A percentile compares a stretch with the other conserved stretches of the same genome.
Evolutionary conservation across 2,113 vertebrate species (phyloP).

Genomic region (Lucifuga dentata): DNA sequence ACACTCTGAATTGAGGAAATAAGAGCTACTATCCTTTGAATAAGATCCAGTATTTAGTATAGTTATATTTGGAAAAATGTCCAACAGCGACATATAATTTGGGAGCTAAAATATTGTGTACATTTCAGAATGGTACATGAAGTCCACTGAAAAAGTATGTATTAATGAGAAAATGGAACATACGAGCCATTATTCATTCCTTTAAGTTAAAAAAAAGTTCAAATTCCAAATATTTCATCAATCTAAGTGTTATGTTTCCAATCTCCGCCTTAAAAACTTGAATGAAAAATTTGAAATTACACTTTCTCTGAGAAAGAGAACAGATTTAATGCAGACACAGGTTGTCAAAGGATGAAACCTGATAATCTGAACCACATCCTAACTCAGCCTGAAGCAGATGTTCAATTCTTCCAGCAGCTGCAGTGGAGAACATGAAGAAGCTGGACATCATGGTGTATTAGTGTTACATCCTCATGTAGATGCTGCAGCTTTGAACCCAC

Average conservation of each 20-base stretch:
- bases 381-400: constrained; percentile 68
- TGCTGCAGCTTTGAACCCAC: neutral
- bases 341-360: no score
- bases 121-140: no score
- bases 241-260: neutral
- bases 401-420: constrained; percentile 68
- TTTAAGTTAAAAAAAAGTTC: no score
- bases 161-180: constrained; percentile 32
- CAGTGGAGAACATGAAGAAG: constrained; percentile 60
- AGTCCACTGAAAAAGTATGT: neutral
- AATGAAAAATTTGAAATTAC: constrained; percentile 15
- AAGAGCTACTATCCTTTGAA: constrained; percentile 17
- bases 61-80: neutral
- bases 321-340: constrained; percentile 6
- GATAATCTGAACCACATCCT: constrained; percentile 18
- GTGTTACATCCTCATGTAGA: constrained; percentile 33
- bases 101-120: no score
- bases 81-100: no score
- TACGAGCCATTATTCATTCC: constrained; percentile 4
- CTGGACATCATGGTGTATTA: constrained; percentile 61
- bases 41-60: constrained; percentile 7
- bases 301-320: constrained; percentile 14
- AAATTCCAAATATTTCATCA: constrained; percentile 30
- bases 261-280: constrained; percentile 2
- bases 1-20: constrained; percentile 15